phyloP scores from a whole-genome alignment of 2,797 vertebrate genomes.

The Spatula versicolor region DNA sequence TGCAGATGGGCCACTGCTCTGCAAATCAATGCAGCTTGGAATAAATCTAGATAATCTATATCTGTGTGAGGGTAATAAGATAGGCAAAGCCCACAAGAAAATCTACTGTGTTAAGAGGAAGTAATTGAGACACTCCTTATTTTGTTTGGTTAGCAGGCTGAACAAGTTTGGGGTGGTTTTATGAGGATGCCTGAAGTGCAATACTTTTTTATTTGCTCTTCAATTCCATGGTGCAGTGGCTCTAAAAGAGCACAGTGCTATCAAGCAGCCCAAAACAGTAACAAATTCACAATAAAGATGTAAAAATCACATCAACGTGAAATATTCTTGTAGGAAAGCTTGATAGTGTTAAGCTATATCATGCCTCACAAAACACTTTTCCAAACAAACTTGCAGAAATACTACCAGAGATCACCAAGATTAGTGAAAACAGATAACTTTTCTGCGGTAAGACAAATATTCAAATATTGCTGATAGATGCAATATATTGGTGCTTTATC shows the following conservation, averaged over 20 bases:
- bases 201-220: conserved; percentile 66
- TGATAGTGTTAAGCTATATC: background rate
- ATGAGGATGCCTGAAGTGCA: conserved; percentile 17
- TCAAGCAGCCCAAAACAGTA: conserved; percentile 26
- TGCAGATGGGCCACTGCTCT: background rate
- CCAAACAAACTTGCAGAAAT: conserved; percentile 41
- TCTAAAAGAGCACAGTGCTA: conserved; percentile 37
- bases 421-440: background rate
- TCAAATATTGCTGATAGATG: conserved; percentile 16
- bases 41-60: background rate
- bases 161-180: conserved; percentile 44
- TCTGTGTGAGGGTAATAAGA: background rate
- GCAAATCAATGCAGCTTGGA: background rate
- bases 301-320: background rate
- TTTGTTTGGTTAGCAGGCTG: conserved; percentile 12
- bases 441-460: conserved; percentile 16
- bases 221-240: conserved; percentile 30
- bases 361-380: conserved; percentile 21
- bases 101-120: conserved; percentile 2
- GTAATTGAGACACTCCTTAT: background rate
- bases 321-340: conserved; percentile 26
- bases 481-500: background rate
- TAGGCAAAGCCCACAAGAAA: background rate
- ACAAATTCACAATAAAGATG: conserved; percentile 25
- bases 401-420: conserved; percentile 35